Evolutionary conservation across 2,888 invertebrate species (phyloP), one percentile per base, ranked within the genome.

Genomic region (Odontocolon sp.): DNA sequence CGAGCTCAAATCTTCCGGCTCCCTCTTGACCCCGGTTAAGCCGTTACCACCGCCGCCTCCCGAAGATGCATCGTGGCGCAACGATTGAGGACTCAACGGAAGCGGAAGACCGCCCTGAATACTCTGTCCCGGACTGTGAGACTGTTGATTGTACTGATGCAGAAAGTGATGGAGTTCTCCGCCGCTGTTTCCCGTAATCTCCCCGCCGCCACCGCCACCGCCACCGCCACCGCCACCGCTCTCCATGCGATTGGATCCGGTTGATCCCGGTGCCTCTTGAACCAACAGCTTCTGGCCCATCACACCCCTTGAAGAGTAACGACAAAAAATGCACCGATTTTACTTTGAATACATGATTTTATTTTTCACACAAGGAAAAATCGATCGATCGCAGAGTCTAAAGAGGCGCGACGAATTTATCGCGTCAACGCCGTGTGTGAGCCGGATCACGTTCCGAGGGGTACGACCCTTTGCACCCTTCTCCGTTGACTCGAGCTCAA

Each of bases 1-100:
- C 42, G 90, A 90, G 92, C 95, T 95, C 84, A 95, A 92, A 91
- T 96, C 96, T 92, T 95, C 95, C 87, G 95, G 95, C 91, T 95
- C 96, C 90, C 95, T 93, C 92, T 95, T 95, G 90, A 95, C 94
- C 67, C 90, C 90, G 69, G 86, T 82, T 77, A 89, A 86, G 57
- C 87, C 88, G 83, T 87, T 87, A 73, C 88, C 63, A 26, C 74
- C 78, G 14, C 63, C 70, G 11, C 83, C 83, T 69, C 82, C 81
- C 9, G 88, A 83, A 61, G 84, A 79, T 36, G 86, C 86, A 83
- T 89, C 89, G 84, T 89, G 89, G 79, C 88, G 85, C 71, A 88
- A 82, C 66, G 90, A 87, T 75, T 89, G 89, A 18, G 90, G 90
- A 80, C 90, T 90, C 45, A 90, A 78, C 78, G 90, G 89, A 84